A percentile compares a stretch with the other conserved stretches of the same genome.
These are phyloP conservation scores for Oscheius sp. DNA, from an alignment of 1,140 invertebrate species.

Conservation along the genomic window DNA sequence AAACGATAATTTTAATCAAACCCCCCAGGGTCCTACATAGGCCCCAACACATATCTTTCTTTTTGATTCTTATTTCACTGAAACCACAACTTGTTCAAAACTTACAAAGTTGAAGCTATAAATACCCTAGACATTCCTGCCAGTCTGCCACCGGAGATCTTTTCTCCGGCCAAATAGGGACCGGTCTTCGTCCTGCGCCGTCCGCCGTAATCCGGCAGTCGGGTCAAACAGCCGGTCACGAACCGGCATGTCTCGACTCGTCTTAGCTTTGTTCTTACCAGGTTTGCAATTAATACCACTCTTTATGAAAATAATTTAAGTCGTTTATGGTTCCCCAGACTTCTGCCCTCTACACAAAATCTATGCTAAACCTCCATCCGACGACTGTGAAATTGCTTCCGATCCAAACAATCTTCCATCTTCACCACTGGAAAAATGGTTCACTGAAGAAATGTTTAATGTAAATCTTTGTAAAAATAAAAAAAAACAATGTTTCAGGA, in stretches of 20 bases:
- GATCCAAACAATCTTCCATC: slow-evolving; percentile 44
- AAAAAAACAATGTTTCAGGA: slow-evolving; percentile 19
- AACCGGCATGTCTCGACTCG: background rate
- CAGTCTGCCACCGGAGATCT: background rate
- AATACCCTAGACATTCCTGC: no score
- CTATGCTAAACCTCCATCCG: slow-evolving; percentile 27
- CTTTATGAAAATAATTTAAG: no score
- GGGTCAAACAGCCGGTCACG: slow-evolving; percentile 8
- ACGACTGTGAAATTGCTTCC: slow-evolving; percentile 30
- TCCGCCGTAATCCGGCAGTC: background rate
- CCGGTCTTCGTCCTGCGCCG: background rate
- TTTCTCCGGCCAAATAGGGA: slow-evolving; percentile 1
- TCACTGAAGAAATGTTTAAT: slow-evolving; percentile 42
- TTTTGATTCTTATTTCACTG: no score
- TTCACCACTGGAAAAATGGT: slow-evolving; percentile 43
- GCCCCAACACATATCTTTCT: no score
- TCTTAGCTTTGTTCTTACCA: background rate
- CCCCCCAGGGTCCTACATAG: no score
- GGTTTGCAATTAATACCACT: background rate
- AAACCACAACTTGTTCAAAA: no score
- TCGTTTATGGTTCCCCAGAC: background rate
- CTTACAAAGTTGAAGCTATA: no score
- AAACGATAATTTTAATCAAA: no score
- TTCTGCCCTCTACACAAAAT: slow-evolving; percentile 13
- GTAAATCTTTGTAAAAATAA: slow-evolving; percentile 16